Evolutionary conservation across 2,888 invertebrate species (phyloP).

Genomic region (Callinectes sapidus): DNA sequence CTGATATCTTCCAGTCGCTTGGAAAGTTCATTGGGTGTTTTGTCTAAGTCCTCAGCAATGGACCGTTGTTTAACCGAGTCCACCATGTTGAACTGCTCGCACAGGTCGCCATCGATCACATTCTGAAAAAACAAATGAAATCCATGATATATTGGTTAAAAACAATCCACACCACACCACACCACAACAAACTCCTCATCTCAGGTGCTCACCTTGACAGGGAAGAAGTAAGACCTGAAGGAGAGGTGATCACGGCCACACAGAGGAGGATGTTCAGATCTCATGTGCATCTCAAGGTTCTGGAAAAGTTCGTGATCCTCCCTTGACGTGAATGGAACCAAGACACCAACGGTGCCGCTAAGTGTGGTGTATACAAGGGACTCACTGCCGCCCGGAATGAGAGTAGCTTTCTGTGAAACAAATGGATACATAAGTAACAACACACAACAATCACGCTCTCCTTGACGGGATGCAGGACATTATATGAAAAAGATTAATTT

Average conservation of each 20-base stretch:
- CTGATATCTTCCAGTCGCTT: conserved; percentile 99
- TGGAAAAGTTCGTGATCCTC: conserved; percentile 99
- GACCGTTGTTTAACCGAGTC: conserved; percentile 95
- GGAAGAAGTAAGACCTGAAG: conserved; percentile 97
- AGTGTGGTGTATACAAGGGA: conserved; percentile 96
- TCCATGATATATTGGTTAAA: background rate
- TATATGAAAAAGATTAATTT: background rate
- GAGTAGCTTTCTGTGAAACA: conserved; percentile 84
- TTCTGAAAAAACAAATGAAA: conserved; percentile 80
- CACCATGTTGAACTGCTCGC: conserved; percentile 98
- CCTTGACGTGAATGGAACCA: conserved; percentile 94
- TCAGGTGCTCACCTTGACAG: conserved; percentile 86
- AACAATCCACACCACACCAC: background rate
- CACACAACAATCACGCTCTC: background rate
- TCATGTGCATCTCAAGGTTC: conserved; percentile 99
- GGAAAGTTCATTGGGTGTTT: conserved; percentile 96
- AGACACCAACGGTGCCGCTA: conserved; percentile 92
- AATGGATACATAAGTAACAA: background rate
- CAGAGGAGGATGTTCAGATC: conserved; percentile 95
- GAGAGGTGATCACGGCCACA: conserved; percentile 98
- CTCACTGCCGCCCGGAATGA: conserved; percentile 98
- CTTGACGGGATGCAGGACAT: background rate
- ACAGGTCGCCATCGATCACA: conserved; percentile 98
- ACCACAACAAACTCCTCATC: background rate
- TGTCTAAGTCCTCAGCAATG: conserved; percentile 94